These are phyloP conservation scores for Halictus rubicundus DNA, from an alignment of 1,140 invertebrate genomes.

Conservation along the genomic window DNA sequence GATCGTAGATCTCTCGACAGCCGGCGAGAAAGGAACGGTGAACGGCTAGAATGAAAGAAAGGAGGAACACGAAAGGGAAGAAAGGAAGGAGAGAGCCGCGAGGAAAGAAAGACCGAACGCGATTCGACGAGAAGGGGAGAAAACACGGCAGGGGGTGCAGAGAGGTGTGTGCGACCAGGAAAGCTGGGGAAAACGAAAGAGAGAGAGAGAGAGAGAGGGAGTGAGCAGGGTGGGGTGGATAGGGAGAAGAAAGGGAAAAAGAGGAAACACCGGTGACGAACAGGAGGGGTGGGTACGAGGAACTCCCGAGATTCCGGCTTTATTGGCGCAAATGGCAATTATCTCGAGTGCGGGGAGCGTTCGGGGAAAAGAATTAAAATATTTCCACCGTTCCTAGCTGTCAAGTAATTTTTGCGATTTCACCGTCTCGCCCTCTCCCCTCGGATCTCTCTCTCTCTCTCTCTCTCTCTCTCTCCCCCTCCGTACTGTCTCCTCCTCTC, in stretches of 20 bases:
- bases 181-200: not conserved
- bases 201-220: not conserved
- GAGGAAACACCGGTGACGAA: conserved; percentile 21
- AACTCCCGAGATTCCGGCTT: conserved; percentile 50
- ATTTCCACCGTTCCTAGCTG: conserved; percentile 48
- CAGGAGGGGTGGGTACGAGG: conserved; percentile 15
- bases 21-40: not conserved
- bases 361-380: conserved; percentile 62
- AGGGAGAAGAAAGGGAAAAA: conserved; percentile 15
- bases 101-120: not conserved
- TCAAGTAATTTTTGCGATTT: conserved; percentile 51
- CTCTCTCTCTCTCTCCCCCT: too few relatives aligned
- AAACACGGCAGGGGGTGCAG: not conserved
- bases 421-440: conserved; percentile 7
- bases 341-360: conserved; percentile 56
- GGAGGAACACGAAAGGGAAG: not conserved
- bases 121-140: not conserved
- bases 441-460: not conserved
- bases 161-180: not conserved
- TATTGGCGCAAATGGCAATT: conserved; percentile 66
- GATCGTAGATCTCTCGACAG: conserved; percentile 22
- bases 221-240: not conserved
- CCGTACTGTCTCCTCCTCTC: not conserved
- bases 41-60: conserved; percentile 11
- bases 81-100: conserved; percentile 3